phyloP scores from a whole-genome alignment of 2,888 invertebrate genomes.

The Epicampocera succincta region DNA sequence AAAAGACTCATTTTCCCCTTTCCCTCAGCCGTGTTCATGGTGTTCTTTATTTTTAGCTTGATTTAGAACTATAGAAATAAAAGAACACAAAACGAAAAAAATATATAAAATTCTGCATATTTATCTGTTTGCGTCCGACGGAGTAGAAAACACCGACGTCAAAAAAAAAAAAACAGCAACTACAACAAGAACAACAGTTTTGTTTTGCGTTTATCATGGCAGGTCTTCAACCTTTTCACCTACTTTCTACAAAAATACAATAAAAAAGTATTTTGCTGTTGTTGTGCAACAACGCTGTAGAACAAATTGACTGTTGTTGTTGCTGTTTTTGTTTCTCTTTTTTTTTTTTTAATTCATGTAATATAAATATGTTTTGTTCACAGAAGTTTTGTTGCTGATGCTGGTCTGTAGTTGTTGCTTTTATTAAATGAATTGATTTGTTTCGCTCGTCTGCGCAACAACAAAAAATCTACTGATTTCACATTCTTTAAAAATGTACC shows the following conservation, averaged over 20 bases:
- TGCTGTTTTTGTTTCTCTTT: not conserved
- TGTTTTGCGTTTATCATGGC: slow-evolving; percentile 70
- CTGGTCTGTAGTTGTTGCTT: too few relatives aligned
- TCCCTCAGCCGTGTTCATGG: slow-evolving; percentile 32
- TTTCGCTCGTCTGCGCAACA: too few relatives aligned
- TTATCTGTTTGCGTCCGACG: slow-evolving; percentile 65
- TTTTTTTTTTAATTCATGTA: not conserved
- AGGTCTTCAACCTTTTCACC: slow-evolving; percentile 78
- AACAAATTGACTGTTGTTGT: slow-evolving; percentile 32
- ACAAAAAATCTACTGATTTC: too few relatives aligned
- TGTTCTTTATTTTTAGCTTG: slow-evolving; percentile 50
- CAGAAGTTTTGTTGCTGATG: not conserved
- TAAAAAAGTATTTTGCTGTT: slow-evolving; percentile 23
- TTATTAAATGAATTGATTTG: too few relatives aligned
- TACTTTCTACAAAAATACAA: slow-evolving; percentile 74
- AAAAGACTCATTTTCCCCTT: not conserved
- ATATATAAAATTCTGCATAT: slow-evolving; percentile 18
- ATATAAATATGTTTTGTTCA: not conserved
- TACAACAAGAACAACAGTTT: slow-evolving; percentile 60
- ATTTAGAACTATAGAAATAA: slow-evolving; percentile 42
- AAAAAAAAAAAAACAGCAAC: slow-evolving; percentile 43
- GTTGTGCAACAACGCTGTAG: slow-evolving; percentile 30
- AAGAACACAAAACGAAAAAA: not conserved
- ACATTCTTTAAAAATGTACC: not conserved
- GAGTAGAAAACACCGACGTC: slow-evolving; percentile 6